A percentile compares a stretch with the other conserved stretches of the same genome.
Conservation (phyloP, 2,797 vertebrate genomes). For the Typhlichthys eigenmanni region DNA sequence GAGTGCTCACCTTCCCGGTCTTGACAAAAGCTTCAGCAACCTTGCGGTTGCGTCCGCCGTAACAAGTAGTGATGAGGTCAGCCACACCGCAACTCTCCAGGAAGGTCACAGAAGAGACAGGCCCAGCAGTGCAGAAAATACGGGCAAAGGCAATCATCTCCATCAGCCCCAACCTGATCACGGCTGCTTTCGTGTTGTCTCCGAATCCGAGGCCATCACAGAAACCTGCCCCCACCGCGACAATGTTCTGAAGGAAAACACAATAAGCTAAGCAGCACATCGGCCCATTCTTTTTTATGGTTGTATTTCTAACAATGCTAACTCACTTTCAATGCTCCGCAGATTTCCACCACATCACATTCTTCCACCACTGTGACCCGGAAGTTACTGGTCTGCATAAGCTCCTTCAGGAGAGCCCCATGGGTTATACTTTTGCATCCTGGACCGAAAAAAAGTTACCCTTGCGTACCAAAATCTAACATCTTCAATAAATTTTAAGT, state of each 20-base stretch:
- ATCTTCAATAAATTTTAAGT: not conserved
- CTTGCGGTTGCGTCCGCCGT: slow-evolving; percentile 92
- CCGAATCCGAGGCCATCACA: slow-evolving; percentile 95
- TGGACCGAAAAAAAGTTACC: slow-evolving; percentile 45
- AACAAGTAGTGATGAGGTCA: slow-evolving; percentile 97
- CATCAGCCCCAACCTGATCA: slow-evolving; percentile 94
- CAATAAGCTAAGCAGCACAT: not conserved
- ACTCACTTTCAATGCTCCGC: slow-evolving; percentile 94
- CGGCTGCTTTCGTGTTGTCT: slow-evolving; percentile 95
- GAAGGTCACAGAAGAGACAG: slow-evolving; percentile 85
- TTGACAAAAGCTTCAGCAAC: slow-evolving; percentile 92
- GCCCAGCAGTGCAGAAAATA: slow-evolving; percentile 85
- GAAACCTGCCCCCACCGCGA: slow-evolving; percentile 95
- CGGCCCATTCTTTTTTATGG: not conserved
- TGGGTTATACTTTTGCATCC: slow-evolving; percentile 86
- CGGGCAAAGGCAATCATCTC: slow-evolving; percentile 95
- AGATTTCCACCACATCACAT: slow-evolving; percentile 94
- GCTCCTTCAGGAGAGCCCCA: slow-evolving; percentile 86
- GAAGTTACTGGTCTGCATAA: slow-evolving; percentile 94
- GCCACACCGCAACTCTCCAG: slow-evolving; percentile 95
- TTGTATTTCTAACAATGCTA: not conserved
- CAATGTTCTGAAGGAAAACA: slow-evolving; percentile 82
- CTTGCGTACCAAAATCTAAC: not conserved
- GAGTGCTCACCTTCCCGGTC: slow-evolving; percentile 79
- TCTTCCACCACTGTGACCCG: slow-evolving; percentile 91